Evolutionary conservation across 2,888 invertebrate genomes (phyloP).

Genomic region (Xestia sexstrigata): DNA sequence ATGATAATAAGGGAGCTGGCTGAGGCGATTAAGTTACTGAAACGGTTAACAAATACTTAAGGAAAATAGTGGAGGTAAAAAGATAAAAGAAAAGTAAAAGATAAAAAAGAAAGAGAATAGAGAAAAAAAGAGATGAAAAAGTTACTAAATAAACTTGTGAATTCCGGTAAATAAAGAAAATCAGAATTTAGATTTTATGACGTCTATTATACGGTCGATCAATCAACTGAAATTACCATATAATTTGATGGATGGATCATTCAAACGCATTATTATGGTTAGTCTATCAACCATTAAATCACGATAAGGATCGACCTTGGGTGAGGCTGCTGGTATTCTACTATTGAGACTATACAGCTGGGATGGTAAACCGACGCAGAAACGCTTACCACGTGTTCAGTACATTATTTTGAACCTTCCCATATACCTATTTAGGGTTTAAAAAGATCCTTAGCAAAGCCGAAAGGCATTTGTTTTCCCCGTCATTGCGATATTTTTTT

Average conservation of each 20-base stretch:
- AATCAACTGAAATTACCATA: slow-evolving; percentile 33
- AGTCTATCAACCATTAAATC: slow-evolving; percentile 6
- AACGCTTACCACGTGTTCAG: neutral
- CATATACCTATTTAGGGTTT: too few relatives aligned
- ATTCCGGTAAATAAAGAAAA: slow-evolving; percentile 5
- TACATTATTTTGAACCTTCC: neutral
- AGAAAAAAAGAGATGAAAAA: slow-evolving; percentile 4
- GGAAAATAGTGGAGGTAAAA: neutral
- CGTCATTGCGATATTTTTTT: too few relatives aligned
- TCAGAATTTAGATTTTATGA: slow-evolving; percentile 8
- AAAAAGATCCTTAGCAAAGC: too few relatives aligned
- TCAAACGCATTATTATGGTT: neutral
- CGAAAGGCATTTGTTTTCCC: too few relatives aligned
- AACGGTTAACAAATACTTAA: neutral
- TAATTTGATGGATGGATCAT: slow-evolving; percentile 22
- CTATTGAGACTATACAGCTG: neutral
- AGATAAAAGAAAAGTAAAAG: neutral
- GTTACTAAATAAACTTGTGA: neutral
- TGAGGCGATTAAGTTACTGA: neutral
- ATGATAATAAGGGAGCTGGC: slow-evolving; percentile 4
- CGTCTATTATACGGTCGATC: neutral
- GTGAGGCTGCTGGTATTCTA: neutral
- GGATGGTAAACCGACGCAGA: neutral
- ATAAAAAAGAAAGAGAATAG: slow-evolving; percentile 1
- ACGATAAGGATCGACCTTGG: neutral